Base-by-base conservation (phyloP, 1,140 invertebrate species). In the Dysdera silvatica region DNA sequence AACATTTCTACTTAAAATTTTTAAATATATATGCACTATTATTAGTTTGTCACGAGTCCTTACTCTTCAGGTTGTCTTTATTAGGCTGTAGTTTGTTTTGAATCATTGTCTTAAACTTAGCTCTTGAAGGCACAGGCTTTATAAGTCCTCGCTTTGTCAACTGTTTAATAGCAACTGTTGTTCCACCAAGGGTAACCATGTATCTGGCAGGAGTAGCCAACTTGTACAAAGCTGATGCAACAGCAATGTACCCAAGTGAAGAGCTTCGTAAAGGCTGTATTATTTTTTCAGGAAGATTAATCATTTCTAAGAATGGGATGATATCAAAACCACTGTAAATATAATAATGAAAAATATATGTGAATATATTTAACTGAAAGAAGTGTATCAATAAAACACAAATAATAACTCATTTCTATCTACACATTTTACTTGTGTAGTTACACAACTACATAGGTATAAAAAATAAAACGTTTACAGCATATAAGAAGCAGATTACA, bases 181-280 rank as follows among this genome's bases (percentile, higher is more conserved):
- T 87, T 28, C 84, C 86, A 4, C 85, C 88, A 69, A 97, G 70
- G 28, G 93, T 96, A 1, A 95, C 85, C 3, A 89, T 87, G 77
- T 96, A 97, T 69, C 94, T 79, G 16, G 89, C 71, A 2, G 94
- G 94, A 23, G 92, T 93, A 16, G 85, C 84, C 66, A 96, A 79
- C 81, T 98, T 96, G 74, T 95, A 97, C 69, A 92, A 79, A 5
- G 89, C 85, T 78, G 92, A 94, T 0, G 91, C 82, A 18, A 95
- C 79, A 16, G 91, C 91, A 72, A 90, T 79, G 76, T 92, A 85
- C n/a, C 92, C 93, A 70, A 90, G 84, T 18, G 81, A 82, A 0
- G 88, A 88, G 59, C 86, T 82, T 71, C 80, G 81, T 53, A 95
- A 76, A 48, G 85, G 83, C 43, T 84, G 80, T 31, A 90, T 79